Base-by-base conservation (phyloP, 2,113 vertebrate genomes). In the Rhadina sibilatrix region DNA sequence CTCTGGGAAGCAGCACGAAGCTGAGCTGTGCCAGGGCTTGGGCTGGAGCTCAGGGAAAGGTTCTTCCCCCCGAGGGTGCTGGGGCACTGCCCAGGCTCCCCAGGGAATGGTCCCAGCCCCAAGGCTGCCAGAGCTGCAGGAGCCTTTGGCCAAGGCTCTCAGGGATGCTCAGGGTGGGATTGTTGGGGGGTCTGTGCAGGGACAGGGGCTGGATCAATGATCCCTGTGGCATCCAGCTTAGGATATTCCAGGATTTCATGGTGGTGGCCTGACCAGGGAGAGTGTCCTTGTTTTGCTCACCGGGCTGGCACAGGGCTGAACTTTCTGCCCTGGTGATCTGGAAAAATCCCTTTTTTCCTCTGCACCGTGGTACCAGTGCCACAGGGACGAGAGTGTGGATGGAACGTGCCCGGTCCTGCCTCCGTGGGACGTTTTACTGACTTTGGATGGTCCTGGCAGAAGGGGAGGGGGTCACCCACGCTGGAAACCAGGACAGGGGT, bases 331-430 rank as follows among this genome's bases (percentile, higher is more conserved):
- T 27, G 35, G 0, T 27, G 61, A 4, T 50, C 19, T 6, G 28
- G 61, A 37, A 27, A 25, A 49, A 53, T 60, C 24, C 21, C 25
- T 3, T 2, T 22, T 82, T n/a, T 18, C 18, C 18, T 47, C 22
- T 9, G 53, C 0, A 1, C 0, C 0, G 5, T 37, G 9, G 19
- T 23, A 17, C 19, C n/a, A 15, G 44, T 14, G 77, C 24, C 22
- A 0, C n/a, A 5, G 46, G 50, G 30, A 5, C 1, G 2, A 46
- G 5, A 19, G 28, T 0, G 3, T 17, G 72, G 46, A 3, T 17
- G 72, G 46, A 5, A 47, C 35, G 65, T 42, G 21, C 30, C 40
- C 5, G n/a, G 1, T 47, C 20, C 56, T 49, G 30, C 49, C 30
- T 71, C 47, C 25, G 0, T 3, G 35, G 57, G 57, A n/a, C 4